phyloP scores from a whole-genome alignment of 1,140 invertebrate species.

The Drosophila bifasciata region DNA sequence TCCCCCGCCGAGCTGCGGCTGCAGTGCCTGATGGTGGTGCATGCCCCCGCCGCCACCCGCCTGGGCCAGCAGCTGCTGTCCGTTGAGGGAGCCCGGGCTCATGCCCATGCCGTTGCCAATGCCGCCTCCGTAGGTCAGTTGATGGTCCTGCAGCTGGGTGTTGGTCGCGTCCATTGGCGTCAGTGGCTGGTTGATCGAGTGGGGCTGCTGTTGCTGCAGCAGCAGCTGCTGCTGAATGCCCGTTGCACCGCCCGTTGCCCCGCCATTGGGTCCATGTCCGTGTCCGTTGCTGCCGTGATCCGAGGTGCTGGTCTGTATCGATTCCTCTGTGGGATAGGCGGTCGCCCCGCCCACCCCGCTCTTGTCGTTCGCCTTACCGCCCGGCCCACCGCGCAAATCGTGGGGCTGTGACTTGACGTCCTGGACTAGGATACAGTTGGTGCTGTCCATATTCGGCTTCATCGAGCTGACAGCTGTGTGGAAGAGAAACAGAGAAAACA shows the following conservation, averaged over 20 bases:
- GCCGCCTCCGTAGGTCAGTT: constrained; percentile 65
- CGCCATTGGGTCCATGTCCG: background rate
- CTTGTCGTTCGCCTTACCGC: constrained; percentile 60
- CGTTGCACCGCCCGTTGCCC: constrained; percentile 19
- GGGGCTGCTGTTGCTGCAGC: constrained; percentile 77
- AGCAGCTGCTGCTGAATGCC: constrained; percentile 76
- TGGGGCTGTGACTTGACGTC: constrained; percentile 94
- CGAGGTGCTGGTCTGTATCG: constrained; percentile 88
- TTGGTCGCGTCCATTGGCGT: constrained; percentile 75
- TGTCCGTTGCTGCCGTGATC: constrained; percentile 85
- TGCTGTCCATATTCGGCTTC: constrained; percentile 92
- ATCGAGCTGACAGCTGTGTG: constrained; percentile 92
- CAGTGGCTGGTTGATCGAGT: constrained; percentile 75
- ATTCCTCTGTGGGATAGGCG: constrained; percentile 85
- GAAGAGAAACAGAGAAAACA: constrained; percentile 56
- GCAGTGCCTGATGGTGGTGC: constrained; percentile 84
- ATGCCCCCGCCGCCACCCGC: constrained; percentile 16
- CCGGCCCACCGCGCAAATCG: constrained; percentile 86
- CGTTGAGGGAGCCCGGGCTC: constrained; percentile 10
- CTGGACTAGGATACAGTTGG: constrained; percentile 94
- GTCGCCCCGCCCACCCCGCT: constrained; percentile 82
- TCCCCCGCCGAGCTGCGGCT: constrained; percentile 87
- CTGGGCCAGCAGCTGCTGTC: constrained; percentile 77
- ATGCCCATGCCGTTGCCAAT: constrained; percentile 5
- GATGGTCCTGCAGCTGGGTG: constrained; percentile 76